phyloP scores from a whole-genome alignment of 2,797 vertebrate species.

The Spondyliosoma cantharus region DNA sequence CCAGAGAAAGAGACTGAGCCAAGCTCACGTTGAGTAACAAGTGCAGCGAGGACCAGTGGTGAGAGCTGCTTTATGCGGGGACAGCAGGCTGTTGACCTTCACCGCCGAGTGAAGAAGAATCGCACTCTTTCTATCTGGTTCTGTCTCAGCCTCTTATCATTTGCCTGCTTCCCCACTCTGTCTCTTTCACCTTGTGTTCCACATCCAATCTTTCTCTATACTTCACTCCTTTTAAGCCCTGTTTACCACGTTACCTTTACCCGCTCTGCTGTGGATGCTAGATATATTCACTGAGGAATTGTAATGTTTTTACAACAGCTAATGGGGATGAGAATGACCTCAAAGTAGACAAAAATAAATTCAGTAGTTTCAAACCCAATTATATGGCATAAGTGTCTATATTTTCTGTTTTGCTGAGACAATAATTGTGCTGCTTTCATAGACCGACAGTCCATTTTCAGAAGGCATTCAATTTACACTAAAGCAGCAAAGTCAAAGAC shows the following conservation, averaged over 20 bases:
- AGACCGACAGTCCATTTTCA: background rate
- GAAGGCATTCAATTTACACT: background rate
- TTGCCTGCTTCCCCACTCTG: constrained; percentile 32
- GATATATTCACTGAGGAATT: background rate
- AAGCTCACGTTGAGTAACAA: constrained; percentile 34
- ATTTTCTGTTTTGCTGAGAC: constrained; percentile 10
- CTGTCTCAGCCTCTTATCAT: constrained; percentile 43
- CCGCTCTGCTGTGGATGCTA: background rate
- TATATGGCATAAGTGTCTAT: background rate
- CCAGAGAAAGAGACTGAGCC: constrained; percentile 19
- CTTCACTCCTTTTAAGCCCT: background rate
- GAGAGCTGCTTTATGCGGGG: constrained; percentile 41
- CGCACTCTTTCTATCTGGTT: constrained; percentile 44
- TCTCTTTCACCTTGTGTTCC: constrained; percentile 40
- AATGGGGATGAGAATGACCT: background rate
- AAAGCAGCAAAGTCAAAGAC: background rate
- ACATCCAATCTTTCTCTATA: constrained; percentile 15
- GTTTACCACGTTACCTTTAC: background rate
- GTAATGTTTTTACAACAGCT: background rate
- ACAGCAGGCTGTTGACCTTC: constrained; percentile 63
- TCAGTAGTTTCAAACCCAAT: constrained; percentile 8
- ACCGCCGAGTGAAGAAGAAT: constrained; percentile 50
- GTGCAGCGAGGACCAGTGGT: constrained; percentile 18
- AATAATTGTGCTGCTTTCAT: background rate
- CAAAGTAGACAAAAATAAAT: background rate